Percentiles rank a stretch among this genome's conserved stretches.
These are phyloP conservation scores for Mizuhopecten yessoensis DNA, from an alignment of 1,140 invertebrate genomes.

Conservation along the genomic window DNA sequence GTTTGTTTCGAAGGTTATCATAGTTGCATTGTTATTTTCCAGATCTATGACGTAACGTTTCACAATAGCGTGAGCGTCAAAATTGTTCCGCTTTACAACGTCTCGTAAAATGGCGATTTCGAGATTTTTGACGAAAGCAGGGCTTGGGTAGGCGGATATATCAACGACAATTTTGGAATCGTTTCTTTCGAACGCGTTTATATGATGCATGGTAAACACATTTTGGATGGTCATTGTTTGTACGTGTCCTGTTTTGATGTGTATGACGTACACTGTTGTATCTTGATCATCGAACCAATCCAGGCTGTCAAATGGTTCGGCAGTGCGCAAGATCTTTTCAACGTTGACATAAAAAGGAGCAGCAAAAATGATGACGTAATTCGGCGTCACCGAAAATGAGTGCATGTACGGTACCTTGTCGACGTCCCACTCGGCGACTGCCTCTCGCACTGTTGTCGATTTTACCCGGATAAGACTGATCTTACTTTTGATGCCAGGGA, in stretches of 20 bases:
- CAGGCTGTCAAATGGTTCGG: slow-evolving; percentile 70
- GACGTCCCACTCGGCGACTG: slow-evolving; percentile 72
- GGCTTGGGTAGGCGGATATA: slow-evolving; percentile 70
- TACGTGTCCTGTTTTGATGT: slow-evolving; percentile 70
- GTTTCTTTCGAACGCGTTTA: slow-evolving; percentile 77
- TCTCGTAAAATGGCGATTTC: slow-evolving; percentile 67
- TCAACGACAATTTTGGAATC: slow-evolving; percentile 71
- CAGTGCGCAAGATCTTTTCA: slow-evolving; percentile 66
- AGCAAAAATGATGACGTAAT: slow-evolving; percentile 75
- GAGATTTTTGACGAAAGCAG: slow-evolving; percentile 68
- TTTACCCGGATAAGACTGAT: slow-evolving; percentile 72
- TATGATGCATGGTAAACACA: slow-evolving; percentile 77
- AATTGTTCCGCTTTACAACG: slow-evolving; percentile 61
- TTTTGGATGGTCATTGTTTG: slow-evolving; percentile 65
- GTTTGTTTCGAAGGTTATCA: slow-evolving; percentile 49
- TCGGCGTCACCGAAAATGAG: slow-evolving; percentile 75
- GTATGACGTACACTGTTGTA: slow-evolving; percentile 70
- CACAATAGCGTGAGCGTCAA: slow-evolving; percentile 63
- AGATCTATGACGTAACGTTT: slow-evolving; percentile 73
- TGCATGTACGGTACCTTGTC: slow-evolving; percentile 78
- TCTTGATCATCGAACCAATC: slow-evolving; percentile 69
- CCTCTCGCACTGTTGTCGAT: slow-evolving; percentile 64
- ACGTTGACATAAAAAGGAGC: slow-evolving; percentile 76
- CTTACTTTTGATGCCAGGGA: slow-evolving; percentile 63
- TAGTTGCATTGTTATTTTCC: slow-evolving; percentile 43